phyloP scores from a whole-genome alignment of 2,113 vertebrate genomes.

The Plotosus lineatus region DNA sequence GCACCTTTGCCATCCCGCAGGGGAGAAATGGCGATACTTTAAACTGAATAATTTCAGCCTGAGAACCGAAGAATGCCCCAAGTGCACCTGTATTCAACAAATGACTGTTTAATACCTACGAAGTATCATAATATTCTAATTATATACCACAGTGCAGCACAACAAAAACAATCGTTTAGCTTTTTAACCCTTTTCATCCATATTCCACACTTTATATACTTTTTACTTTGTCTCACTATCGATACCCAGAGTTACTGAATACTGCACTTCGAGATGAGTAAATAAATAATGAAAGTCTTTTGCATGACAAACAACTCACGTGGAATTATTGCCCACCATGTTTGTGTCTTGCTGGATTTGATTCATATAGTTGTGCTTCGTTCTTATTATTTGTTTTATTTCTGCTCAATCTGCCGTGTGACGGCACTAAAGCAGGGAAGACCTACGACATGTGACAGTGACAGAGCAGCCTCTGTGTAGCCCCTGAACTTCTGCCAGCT shows the following conservation, averaged over 20 bases:
- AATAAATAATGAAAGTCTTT: background rate
- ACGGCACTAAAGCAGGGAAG: slow-evolving; percentile 38
- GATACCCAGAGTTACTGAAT: background rate
- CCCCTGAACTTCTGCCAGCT: slow-evolving; percentile 34
- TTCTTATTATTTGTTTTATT: slow-evolving; percentile 13
- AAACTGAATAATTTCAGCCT: slow-evolving; percentile 19
- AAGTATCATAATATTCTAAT: slow-evolving; percentile 32
- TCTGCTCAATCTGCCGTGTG: slow-evolving; percentile 45
- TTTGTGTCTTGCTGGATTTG: slow-evolving; percentile 13
- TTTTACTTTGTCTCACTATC: background rate
- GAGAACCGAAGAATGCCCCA: slow-evolving; percentile 15
- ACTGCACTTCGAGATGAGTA: background rate
- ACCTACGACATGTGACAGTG: slow-evolving; percentile 34
- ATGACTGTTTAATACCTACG: slow-evolving; percentile 19
- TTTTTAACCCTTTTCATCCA: background rate
- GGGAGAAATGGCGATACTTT: slow-evolving; percentile 22
- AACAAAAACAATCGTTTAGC: slow-evolving; percentile 15
- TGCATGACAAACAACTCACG: background rate
- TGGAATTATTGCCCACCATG: background rate
- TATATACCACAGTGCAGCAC: slow-evolving; percentile 4
- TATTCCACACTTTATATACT: background rate
- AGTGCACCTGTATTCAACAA: slow-evolving; percentile 12
- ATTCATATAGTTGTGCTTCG: slow-evolving; percentile 10
- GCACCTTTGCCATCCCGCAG: slow-evolving; percentile 17
- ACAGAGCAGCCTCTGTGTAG: slow-evolving; percentile 44